These are phyloP conservation scores for Neodiprion lecontei DNA, from an alignment of 1,140 invertebrate species.

Conservation along the genomic window DNA sequence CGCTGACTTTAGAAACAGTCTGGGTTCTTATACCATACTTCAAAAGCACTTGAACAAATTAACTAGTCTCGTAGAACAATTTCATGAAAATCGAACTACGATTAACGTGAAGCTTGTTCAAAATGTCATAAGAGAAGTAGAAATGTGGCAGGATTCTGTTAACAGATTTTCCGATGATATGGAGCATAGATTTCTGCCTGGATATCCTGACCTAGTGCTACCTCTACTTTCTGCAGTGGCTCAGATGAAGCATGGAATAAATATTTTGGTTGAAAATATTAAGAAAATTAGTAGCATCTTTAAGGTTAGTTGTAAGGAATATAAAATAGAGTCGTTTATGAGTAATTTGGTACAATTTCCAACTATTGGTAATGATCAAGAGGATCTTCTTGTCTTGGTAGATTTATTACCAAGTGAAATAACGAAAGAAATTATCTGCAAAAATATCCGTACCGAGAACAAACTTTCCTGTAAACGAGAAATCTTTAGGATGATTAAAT, in stretches of 20 bases:
- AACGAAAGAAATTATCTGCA: conserved; percentile 38
- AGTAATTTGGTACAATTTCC: conserved; percentile 62
- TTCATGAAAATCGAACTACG: conserved; percentile 1
- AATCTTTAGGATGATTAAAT: conserved; percentile 68
- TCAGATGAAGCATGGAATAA: conserved; percentile 67
- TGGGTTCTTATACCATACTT: conserved; percentile 39
- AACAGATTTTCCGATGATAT: conserved; percentile 66
- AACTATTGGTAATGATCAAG: conserved; percentile 50
- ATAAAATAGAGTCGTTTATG: conserved; percentile 46
- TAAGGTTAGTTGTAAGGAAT: conserved; percentile 27
- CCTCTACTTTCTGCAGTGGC: conserved; percentile 67
- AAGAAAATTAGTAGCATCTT: conserved; percentile 47
- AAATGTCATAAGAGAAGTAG: conserved; percentile 55
- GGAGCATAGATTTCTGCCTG: conserved; percentile 61
- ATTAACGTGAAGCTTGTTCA: conserved; percentile 38
- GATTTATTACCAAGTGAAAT: conserved; percentile 49
- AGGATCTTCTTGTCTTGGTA: conserved; percentile 52
- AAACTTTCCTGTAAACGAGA: conserved; percentile 33
- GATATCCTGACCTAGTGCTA: conserved; percentile 73
- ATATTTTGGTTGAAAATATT: conserved; percentile 57
- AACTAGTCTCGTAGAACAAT: neutral
- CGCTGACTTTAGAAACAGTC: conserved; percentile 35
- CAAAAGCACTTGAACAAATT: conserved; percentile 33
- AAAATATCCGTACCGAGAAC: conserved; percentile 27
- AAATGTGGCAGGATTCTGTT: conserved; percentile 66